phyloP scores from a whole-genome alignment of 1,140 invertebrate species.

The Meloidogyne hapla region DNA sequence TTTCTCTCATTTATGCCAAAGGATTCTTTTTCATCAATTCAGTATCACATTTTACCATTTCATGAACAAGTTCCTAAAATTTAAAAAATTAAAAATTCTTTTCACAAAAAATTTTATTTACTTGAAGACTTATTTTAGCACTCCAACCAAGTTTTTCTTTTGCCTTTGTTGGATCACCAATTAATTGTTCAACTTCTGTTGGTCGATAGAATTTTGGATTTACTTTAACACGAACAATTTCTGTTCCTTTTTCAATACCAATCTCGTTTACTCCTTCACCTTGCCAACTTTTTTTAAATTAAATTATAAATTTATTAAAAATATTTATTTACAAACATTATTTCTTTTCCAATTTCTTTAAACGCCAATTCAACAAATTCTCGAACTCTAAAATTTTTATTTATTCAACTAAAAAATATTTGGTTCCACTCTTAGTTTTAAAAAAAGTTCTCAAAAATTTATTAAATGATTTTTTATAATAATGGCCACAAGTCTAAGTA shows the following conservation, averaged over 20 bases:
- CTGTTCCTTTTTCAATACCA: constrained; percentile 79
- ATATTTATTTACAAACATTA: constrained; percentile 67
- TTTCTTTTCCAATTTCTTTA: constrained; percentile 68
- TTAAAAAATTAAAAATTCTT: constrained; percentile 2
- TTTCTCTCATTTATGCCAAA: constrained; percentile 43
- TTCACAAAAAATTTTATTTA: constrained; percentile 12
- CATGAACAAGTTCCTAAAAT: constrained; percentile 78
- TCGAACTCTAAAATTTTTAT: constrained; percentile 77
- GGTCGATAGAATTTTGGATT: constrained; percentile 94
- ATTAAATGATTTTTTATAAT: not conserved
- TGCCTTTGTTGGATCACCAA: constrained; percentile 88
- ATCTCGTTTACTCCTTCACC: constrained; percentile 81
- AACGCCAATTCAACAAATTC: constrained; percentile 95
- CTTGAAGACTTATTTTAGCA: constrained; percentile 76
- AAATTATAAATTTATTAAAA: constrained; percentile 30
- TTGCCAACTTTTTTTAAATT: constrained; percentile 73
- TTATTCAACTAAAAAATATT: not conserved
- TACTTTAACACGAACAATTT: constrained; percentile 80
- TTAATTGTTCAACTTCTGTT: constrained; percentile 90
- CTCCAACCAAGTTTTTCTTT: constrained; percentile 81
- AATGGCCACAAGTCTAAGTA: too few relatives aligned
- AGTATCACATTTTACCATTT: constrained; percentile 93
- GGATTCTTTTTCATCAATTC: constrained; percentile 87
- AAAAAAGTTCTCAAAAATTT: not conserved
- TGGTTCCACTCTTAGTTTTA: too few relatives aligned